A percentile compares a stretch with the other conserved stretches of the same genome.
phyloP scores from a whole-genome alignment of 2,797 vertebrate species.

The Botia almorhae region DNA sequence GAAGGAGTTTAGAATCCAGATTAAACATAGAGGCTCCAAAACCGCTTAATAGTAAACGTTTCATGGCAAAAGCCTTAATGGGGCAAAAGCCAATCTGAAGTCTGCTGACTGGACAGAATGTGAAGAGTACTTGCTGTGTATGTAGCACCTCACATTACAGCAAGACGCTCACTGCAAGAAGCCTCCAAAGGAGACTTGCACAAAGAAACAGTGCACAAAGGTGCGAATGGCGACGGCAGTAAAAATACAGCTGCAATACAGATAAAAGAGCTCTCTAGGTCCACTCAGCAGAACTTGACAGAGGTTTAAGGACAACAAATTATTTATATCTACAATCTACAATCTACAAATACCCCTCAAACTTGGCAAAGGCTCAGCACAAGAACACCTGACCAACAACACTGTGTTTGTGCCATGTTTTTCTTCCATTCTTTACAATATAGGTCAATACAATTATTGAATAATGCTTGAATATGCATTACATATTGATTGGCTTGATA shows the following conservation, averaged over 20 bases:
- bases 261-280: neutral
- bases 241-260: neutral
- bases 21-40: slow-evolving; percentile 23
- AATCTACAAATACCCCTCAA: slow-evolving; percentile 6
- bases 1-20: slow-evolving; percentile 15
- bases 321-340: too few species aligned
- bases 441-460: neutral
- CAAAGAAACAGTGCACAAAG: slow-evolving; percentile 1
- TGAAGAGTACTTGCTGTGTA: neutral
- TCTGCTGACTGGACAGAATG: slow-evolving; percentile 24
- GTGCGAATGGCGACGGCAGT: neutral
- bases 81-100: neutral
- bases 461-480: neutral
- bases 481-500: neutral
- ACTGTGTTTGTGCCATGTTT: neutral
- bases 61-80: slow-evolving; percentile 10
- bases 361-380: neutral
- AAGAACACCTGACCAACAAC: neutral
- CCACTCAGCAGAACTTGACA: neutral
- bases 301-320: neutral
- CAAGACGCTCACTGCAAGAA: neutral
- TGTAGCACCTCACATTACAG: slow-evolving; percentile 6
- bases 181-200: neutral
- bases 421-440: slow-evolving; percentile 5
- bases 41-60: slow-evolving; percentile 11